Evolutionary conservation across 2,113 vertebrate genomes (phyloP), one percentile per base, ranked within the genome.

Genomic region (Nannobrachium achirus): DNA sequence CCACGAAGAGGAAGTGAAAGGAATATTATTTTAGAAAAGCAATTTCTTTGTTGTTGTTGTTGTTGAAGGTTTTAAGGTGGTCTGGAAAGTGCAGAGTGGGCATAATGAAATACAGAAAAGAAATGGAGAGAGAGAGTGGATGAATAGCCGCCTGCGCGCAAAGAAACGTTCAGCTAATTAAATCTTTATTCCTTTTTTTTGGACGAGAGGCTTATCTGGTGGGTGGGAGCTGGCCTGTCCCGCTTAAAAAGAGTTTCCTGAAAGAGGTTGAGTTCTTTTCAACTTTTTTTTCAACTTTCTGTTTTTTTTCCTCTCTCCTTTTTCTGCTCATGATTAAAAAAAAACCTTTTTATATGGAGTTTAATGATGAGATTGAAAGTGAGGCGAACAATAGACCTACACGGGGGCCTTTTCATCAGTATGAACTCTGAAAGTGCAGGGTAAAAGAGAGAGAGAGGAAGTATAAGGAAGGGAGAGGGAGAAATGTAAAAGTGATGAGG

Each of bases 41-140:
- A n/a, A n/a, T n/a, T 5, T 33, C 6, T 33, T 33, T 33, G 25
- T 33, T 33, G 25, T 33, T 33, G 25, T 33, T 33, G 25, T 8
- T 6, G 39, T 41, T 73, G 53, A 19, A 65, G 69, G 44, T 71
- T 78, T 80, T 69, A 15, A 77, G 77, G 83, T 86, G 89, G 84
- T 85, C 78, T 76, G 67, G 64, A 84, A 88, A 86, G 80, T 76
- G 85, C 71, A 19, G 80, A 88, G 71, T 76, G 66, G 74, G 71
- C 80, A 85, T 78, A 77, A 82, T 85, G 75, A 83, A 84, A 79
- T 66, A 40, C 76, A 78, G 75, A 86, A 88, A 89, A 81, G 80
- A 73, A 61, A 56, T 48, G 38, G 71, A 33, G 49, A 16, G 69
- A 44, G 53, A 16, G 69, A 44, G 53, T 72, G 76, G 84, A 81